Evolutionary conservation across 2,888 invertebrate species (phyloP).

Genomic region (Scaptomyza tumidula): DNA sequence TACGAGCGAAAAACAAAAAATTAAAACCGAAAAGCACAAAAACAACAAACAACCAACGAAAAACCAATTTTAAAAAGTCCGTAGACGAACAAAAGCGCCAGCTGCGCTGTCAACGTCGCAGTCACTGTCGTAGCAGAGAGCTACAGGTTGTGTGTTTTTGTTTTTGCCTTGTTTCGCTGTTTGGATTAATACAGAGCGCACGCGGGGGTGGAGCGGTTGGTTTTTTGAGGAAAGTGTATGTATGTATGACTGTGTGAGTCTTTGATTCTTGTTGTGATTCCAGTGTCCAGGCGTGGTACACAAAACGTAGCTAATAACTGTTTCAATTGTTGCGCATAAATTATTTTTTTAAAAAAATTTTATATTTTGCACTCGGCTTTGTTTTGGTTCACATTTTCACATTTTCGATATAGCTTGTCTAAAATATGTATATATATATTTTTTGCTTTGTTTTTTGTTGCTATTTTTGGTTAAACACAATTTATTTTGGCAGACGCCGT

Average conservation of each 20-base stretch:
- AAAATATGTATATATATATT: conserved; percentile 16
- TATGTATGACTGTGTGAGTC: not conserved
- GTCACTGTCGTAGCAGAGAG: conserved; percentile 44
- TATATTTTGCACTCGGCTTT: conserved; percentile 5
- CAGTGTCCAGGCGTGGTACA: conserved; percentile 19
- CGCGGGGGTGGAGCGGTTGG: not conserved
- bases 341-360: not conserved
- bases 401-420: conserved; percentile 9
- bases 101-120: conserved; percentile 44
- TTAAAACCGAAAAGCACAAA: conserved; percentile 1
- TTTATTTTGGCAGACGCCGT: conserved; percentile 48
- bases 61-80: conserved; percentile 44
- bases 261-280: not conserved
- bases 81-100: conserved; percentile 46
- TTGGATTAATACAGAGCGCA: conserved; percentile 3
- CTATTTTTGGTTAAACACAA: conserved; percentile 53
- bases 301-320: conserved; percentile 5
- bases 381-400: conserved; percentile 52
- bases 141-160: conserved; percentile 66
- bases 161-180: conserved; percentile 37
- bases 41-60: conserved; percentile 18
- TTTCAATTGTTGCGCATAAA: conserved; percentile 5
- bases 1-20: conserved; percentile 25
- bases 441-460: conserved; percentile 39
- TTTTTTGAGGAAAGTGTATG: not conserved